Conservation (phyloP, 2,888 invertebrate genomes). For the Lasioglossum malachurum region DNA sequence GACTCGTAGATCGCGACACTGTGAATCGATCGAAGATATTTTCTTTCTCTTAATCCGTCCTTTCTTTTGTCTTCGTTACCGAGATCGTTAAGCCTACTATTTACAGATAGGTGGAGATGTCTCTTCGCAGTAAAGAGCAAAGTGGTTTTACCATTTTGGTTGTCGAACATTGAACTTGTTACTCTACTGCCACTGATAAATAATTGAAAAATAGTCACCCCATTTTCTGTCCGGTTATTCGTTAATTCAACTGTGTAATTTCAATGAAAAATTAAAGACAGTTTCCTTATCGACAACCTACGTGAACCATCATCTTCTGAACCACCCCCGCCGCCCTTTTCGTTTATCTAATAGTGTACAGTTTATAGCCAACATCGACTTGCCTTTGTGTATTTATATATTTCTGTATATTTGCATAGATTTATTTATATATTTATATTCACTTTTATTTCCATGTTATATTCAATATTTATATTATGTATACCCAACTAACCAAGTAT, state of each 20-base stretch:
- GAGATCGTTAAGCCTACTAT: conserved; percentile 65
- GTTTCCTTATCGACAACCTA: conserved; percentile 14
- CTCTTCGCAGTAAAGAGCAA: not conserved
- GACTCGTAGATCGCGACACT: conserved; percentile 16
- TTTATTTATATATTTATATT: conserved; percentile 60
- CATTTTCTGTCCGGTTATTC: not conserved
- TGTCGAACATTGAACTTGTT: not conserved
- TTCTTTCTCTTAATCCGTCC: not conserved
- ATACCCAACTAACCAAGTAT: conserved; percentile 60
- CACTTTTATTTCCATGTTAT: conserved; percentile 56
- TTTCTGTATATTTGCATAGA: conserved; percentile 53
- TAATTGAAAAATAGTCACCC: not conserved
- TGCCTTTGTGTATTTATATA: conserved; percentile 67
- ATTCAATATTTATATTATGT: conserved; percentile 60
- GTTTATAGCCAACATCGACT: conserved; percentile 78
- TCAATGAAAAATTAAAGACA: not conserved
- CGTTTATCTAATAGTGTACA: conserved; percentile 76
- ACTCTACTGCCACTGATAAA: not conserved
- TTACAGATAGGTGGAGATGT: conserved; percentile 57
- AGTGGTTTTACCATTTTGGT: not conserved
- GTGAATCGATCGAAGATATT: conserved; percentile 17
- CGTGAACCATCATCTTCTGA: not conserved
- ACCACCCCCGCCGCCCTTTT: conserved; percentile 35
- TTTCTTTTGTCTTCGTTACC: not conserved
- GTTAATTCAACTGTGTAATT: not conserved